Conservation (phyloP, 2,113 vertebrate species). For the Pyrgilauda ruficollis region DNA sequence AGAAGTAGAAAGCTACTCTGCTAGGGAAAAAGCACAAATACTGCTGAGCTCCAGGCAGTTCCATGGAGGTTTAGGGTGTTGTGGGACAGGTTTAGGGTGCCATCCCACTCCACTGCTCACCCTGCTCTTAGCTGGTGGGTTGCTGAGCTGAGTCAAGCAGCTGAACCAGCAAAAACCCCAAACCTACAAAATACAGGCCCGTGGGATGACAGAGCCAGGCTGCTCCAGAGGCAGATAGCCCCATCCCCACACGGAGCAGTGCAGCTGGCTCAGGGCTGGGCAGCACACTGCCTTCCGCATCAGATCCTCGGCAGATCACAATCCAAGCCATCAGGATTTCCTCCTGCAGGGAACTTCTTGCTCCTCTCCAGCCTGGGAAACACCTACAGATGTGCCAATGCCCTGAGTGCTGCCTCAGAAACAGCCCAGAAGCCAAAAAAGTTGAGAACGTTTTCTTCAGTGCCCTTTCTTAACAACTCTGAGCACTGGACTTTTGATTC, state of each 20-base stretch:
- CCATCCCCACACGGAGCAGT: accelerated
- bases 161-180: background rate
- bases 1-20: background rate
- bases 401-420: background rate
- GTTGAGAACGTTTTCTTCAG: background rate
- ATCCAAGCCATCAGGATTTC: background rate
- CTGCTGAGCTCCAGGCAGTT: background rate
- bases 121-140: background rate
- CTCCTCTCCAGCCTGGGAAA: background rate
- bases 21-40: background rate
- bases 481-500: background rate
- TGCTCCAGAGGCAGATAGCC: background rate
- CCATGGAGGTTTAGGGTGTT: background rate
- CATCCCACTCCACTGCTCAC: accelerated
- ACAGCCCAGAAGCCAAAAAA: background rate
- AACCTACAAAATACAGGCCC: accelerated
- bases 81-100: background rate
- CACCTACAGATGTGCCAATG: background rate
- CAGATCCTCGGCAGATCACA: background rate
- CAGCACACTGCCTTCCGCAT: background rate
- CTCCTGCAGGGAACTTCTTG: background rate
- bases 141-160: background rate
- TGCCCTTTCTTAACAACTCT: slow-evolving; percentile 5
- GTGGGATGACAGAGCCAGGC: accelerated
- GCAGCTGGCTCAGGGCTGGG: background rate